Evolutionary conservation across 2,888 invertebrate species (phyloP), one percentile per base, ranked within the genome.

Genomic region (Bugula neritina): DNA sequence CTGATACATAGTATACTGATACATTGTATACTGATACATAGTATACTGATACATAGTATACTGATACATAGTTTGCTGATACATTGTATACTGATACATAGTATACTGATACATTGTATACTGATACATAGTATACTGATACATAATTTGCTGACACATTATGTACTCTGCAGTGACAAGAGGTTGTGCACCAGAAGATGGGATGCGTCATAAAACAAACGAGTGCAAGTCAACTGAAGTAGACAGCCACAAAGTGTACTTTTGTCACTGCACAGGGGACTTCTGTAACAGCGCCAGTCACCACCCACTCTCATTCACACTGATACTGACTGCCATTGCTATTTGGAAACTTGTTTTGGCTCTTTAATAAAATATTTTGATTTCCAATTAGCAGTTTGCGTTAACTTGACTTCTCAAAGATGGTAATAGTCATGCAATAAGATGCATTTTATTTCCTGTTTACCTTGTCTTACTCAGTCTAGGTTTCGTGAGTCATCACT

Each of bases 181-280:
- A 31, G n/a, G 63, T 27, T 63, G 63, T 63, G 63, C 63, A 2
- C 63, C 63, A 63, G 63, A 63, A 27, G 31, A 31, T 25, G 63
- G 63, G 10, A 63, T 63, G 63, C 2, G 31, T 2, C 63, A 63
- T 31, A 25, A 13, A 2, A 13, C 29, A 13, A 63, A 63, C 31
- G 63, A 63, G 31, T 63, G 63, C 34, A 63, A 63, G 63, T 25
- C 63, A 5, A 63, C 63, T 29, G 63, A 63, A 27, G 63, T 63
- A 34, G 63, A 21, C 31, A 27, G n/a, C 5, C 21, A 63, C 31
- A 2, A 25, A 13, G 63, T 63, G 63, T 63, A 31, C 63, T 63
- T 63, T n/a, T 63, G 63, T 31, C 63, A 63, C 34, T 63, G 63
- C 63, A 13, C 63, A 5, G 63, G 63, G 5, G 63, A 63, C 31